Percentiles rank a stretch among this genome's conserved stretches.
Evolutionary conservation across 2,113 vertebrate species (phyloP).

Genomic region (Pomatorhinus ruficollis): DNA sequence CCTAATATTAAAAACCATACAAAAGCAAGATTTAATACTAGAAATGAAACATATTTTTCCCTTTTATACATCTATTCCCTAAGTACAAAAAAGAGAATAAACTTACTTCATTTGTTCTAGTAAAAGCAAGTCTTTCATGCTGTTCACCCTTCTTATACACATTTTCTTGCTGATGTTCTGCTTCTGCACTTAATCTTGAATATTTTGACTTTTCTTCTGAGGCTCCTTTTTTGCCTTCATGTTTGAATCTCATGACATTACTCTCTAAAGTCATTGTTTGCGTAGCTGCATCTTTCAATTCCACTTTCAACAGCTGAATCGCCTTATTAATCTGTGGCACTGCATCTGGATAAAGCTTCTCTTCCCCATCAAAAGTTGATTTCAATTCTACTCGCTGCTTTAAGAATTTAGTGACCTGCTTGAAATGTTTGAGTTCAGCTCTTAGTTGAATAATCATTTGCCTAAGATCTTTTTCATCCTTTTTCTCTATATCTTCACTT

Average conservation of each 20-base stretch:
- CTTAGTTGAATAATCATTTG: slow-evolving; percentile 73
- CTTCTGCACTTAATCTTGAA: not conserved
- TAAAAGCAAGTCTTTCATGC: not conserved
- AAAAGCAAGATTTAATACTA: slow-evolving; percentile 30
- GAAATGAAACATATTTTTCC: slow-evolving; percentile 13
- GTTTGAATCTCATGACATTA: not conserved
- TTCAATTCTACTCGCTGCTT: slow-evolving; percentile 68
- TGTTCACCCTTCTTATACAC: not conserved
- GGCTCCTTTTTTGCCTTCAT: not conserved
- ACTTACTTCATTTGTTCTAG: slow-evolving; percentile 66
- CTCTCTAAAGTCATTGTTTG: slow-evolving; percentile 59
- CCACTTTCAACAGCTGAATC: slow-evolving; percentile 40
- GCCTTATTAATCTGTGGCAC: slow-evolving; percentile 34
- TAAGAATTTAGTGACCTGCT: slow-evolving; percentile 65
- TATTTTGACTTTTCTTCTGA: slow-evolving; percentile 34
- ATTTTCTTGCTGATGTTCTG: slow-evolving; percentile 20
- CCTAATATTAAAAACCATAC: slow-evolving; percentile 15
- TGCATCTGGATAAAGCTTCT: slow-evolving; percentile 31
- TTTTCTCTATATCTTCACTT: slow-evolving; percentile 74
- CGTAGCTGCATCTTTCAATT: slow-evolving; percentile 68
- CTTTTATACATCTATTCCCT: slow-evolving; percentile 9
- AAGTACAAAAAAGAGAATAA: slow-evolving; percentile 6
- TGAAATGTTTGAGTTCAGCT: slow-evolving; percentile 65
- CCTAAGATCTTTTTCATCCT: slow-evolving; percentile 73
- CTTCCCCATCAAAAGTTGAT: slow-evolving; percentile 14